Conservation (phyloP, 2,113 vertebrate species). For the Otis tarda region DNA sequence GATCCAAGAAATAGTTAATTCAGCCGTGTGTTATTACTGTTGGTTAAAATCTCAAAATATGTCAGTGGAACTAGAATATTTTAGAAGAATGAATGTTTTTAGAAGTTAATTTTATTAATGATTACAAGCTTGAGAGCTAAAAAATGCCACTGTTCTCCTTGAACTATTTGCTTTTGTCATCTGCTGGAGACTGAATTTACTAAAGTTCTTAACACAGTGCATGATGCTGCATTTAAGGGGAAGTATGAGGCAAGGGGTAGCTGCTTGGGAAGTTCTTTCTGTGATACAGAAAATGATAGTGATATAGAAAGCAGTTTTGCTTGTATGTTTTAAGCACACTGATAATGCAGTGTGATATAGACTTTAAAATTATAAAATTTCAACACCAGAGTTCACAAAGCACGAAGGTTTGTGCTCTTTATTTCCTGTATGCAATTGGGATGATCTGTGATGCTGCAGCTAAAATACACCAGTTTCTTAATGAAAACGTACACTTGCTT, state of each 20-base stretch:
- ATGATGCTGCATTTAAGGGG: neutral
- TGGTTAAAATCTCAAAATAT: neutral
- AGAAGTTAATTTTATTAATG: neutral
- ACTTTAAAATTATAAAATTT: neutral
- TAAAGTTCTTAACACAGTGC: neutral
- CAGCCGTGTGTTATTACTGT: neutral
- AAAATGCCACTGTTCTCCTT: neutral
- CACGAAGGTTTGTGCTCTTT: neutral
- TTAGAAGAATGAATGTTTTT: neutral
- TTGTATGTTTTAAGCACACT: neutral
- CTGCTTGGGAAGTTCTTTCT: neutral
- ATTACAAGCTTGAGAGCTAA: neutral
- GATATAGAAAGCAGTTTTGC: neutral
- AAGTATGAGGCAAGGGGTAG: neutral
- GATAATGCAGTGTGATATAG: neutral
- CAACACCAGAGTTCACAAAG: neutral
- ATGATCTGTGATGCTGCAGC: neutral
- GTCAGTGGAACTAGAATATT: neutral
- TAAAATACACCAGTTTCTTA: neutral
- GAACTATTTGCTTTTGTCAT: neutral
- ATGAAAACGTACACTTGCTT: neutral
- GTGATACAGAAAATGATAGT: neutral
- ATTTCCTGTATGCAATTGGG: neutral
- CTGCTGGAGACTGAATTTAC: neutral
- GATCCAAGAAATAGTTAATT: neutral